Conservation (phyloP, 2,113 vertebrate genomes). For the Coturnix japonica region DNA sequence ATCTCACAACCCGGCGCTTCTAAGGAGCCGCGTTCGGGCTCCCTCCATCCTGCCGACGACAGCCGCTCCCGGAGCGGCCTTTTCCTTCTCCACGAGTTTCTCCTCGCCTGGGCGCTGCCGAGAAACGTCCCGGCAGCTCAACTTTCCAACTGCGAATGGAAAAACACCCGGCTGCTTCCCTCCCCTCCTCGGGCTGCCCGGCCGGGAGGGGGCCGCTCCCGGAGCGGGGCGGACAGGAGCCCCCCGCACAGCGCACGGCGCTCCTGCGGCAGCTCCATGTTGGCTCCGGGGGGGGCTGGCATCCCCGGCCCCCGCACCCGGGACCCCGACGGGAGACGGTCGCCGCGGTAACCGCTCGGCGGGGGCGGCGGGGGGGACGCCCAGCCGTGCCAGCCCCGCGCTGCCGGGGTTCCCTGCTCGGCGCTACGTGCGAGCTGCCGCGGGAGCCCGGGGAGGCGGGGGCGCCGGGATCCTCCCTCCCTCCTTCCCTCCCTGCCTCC, state of each 20-base stretch:
- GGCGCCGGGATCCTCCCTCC: background rate
- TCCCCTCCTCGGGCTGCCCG: background rate
- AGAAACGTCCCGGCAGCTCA: background rate
- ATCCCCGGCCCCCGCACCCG: conserved; percentile 67
- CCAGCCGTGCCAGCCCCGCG: too few relatives aligned
- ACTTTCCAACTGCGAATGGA: background rate
- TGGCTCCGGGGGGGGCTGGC: background rate
- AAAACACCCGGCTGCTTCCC: background rate
- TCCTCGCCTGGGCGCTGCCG: background rate
- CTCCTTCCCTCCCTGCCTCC: background rate
- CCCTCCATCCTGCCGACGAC: background rate
- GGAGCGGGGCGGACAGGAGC: background rate
- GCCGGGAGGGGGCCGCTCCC: background rate
- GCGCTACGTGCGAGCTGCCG: conserved; percentile 20
- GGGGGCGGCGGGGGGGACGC: background rate
- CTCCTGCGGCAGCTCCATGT: conserved; percentile 40
- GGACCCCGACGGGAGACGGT: conserved; percentile 63
- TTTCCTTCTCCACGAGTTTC: background rate
- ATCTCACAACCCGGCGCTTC: background rate
- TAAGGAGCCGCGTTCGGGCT: background rate
- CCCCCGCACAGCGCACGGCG: background rate
- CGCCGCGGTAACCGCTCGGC: conserved; percentile 41
- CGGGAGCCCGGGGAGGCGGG: conserved; percentile 6
- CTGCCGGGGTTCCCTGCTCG: conserved; percentile 36
- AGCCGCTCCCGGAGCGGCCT: background rate